Evolutionary conservation across 1,140 invertebrate species (phyloP).

Genomic region (Venustaconcha ellipsiformis): DNA sequence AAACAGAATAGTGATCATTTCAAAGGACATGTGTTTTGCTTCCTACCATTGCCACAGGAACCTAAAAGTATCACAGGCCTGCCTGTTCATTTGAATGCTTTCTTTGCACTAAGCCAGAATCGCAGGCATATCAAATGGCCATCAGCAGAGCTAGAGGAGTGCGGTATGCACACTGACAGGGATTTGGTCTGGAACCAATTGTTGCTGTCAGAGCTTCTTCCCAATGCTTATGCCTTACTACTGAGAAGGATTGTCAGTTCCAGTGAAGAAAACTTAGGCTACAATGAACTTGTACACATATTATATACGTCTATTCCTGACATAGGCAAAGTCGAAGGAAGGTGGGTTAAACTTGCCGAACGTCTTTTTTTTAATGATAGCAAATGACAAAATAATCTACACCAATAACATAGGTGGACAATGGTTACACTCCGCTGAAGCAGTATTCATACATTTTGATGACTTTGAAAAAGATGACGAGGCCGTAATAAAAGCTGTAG

Average conservation of each 20-base stretch:
- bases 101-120: slow-evolving; percentile 51
- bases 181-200: slow-evolving; percentile 49
- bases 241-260: slow-evolving; percentile 3
- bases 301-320: slow-evolving; percentile 9
- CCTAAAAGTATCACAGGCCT: slow-evolving; percentile 41
- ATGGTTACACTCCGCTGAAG: neutral
- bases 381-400: neutral
- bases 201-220: slow-evolving; percentile 39
- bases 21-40: slow-evolving; percentile 51
- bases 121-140: slow-evolving; percentile 51
- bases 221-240: slow-evolving; percentile 28
- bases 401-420: neutral
- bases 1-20: neutral
- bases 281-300: neutral
- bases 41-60: slow-evolving; percentile 52
- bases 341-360: slow-evolving; percentile 3
- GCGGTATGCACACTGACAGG: slow-evolving; percentile 25
- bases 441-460: neutral
- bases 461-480: neutral
- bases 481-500: no score
- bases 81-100: slow-evolving; percentile 55
- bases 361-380: neutral
- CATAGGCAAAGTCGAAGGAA: neutral
- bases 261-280: neutral
- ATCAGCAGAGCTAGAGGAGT: slow-evolving; percentile 10